These are phyloP conservation scores for Pangasianodon gigas DNA, from an alignment of 2,113 vertebrate species.

Conservation along the genomic window DNA sequence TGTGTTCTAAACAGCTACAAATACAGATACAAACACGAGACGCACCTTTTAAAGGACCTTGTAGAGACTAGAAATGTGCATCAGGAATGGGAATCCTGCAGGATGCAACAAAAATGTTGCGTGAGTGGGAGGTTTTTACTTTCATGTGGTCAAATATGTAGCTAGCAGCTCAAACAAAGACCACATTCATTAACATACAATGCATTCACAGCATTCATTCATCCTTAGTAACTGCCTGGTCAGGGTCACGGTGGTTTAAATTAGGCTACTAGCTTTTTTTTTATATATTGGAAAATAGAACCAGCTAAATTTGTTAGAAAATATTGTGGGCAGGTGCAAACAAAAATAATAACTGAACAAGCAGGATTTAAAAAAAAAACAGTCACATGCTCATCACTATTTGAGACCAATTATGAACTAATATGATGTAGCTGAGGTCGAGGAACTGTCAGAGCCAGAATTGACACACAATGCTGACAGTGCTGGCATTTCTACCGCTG, in stretches of 20 bases:
- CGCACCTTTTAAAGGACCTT: background rate
- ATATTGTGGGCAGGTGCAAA: no score
- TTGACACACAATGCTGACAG: background rate
- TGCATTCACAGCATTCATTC: background rate
- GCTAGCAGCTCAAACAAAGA: background rate
- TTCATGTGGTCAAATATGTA: background rate
- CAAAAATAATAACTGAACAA: no score
- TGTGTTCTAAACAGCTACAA: background rate
- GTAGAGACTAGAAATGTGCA: background rate
- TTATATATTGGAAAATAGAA: no score
- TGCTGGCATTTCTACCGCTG: no score
- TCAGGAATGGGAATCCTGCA: background rate
- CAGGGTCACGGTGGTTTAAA: background rate
- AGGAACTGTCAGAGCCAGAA: background rate
- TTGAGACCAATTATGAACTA: background rate
- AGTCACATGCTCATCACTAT: background rate
- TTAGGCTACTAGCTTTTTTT: no score
- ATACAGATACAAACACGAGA: background rate
- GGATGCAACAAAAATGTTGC: background rate
- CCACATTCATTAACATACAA: background rate
- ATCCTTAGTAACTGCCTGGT: background rate
- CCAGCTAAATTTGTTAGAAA: no score
- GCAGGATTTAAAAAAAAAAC: background rate
- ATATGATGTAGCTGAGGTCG: background rate
- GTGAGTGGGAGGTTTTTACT: background rate